phyloP scores from a whole-genome alignment of 2,797 vertebrate species.

The Enteromius treurensis region DNA sequence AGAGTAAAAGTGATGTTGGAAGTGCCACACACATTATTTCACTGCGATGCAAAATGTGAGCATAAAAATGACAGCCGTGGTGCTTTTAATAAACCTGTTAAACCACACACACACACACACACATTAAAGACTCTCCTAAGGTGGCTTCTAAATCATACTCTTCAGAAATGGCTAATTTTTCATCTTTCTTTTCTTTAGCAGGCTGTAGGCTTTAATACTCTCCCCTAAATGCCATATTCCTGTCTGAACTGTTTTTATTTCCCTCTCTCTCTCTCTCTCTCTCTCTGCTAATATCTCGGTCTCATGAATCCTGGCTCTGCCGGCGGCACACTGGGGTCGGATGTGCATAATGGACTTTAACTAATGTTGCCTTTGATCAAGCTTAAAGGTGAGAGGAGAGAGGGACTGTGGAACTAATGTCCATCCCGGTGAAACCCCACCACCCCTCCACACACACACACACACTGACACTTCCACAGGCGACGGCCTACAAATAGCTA shows the following conservation, averaged over 20 bases:
- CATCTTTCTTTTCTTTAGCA: constrained; percentile 51
- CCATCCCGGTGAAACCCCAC: constrained; percentile 72
- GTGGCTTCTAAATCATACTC: constrained; percentile 71
- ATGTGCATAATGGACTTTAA: constrained; percentile 81
- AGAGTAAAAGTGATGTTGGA: constrained; percentile 31
- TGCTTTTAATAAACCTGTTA: constrained; percentile 80
- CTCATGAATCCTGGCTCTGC: constrained; percentile 68
- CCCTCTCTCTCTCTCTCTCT: too few relatives aligned
- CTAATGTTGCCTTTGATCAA: constrained; percentile 82
- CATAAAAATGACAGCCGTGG: constrained; percentile 74
- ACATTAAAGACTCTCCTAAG: constrained; percentile 53
- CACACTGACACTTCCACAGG: constrained; percentile 58
- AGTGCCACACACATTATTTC: constrained; percentile 72
- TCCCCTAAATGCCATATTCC: constrained; percentile 59
- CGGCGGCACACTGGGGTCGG: constrained; percentile 70
- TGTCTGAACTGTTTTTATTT: constrained; percentile 55
- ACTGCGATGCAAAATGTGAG: constrained; percentile 72
- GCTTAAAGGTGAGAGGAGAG: constrained; percentile 81
- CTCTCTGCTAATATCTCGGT: constrained; percentile 32
- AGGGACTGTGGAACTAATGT: constrained; percentile 79
- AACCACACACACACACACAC: constrained; percentile 57
- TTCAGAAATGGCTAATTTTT: constrained; percentile 65
- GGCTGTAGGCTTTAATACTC: constrained; percentile 63
- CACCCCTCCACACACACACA: constrained; percentile 19
- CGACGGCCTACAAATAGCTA: constrained; percentile 80